Percentiles rank a stretch among this genome's conserved stretches.
These are phyloP conservation scores for Microcebus tavaratra DNA, from an alignment of 2,113 vertebrate species.

Conservation along the genomic window DNA sequence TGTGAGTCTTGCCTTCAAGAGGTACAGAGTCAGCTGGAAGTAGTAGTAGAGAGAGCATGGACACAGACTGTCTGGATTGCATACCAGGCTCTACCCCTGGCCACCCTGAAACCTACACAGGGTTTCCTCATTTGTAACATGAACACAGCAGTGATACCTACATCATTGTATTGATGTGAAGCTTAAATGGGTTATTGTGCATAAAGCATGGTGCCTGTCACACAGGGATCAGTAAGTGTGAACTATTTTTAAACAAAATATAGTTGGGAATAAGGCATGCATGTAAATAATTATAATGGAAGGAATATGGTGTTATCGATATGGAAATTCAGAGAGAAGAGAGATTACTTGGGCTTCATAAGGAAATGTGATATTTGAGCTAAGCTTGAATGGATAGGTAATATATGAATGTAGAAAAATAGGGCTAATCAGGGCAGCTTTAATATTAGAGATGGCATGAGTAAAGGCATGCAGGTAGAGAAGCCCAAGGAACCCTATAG, in stretches of 20 bases:
- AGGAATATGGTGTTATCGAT: background rate
- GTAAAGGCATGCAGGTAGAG: background rate
- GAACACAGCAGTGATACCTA: background rate
- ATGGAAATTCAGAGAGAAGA: background rate
- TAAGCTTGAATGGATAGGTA: background rate
- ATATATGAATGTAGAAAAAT: background rate
- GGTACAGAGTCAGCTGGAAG: background rate
- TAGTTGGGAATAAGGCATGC: background rate
- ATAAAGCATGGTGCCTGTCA: background rate
- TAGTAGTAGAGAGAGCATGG: background rate
- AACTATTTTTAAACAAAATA: background rate
- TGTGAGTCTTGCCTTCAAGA: background rate
- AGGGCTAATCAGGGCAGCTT: background rate
- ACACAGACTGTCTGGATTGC: background rate
- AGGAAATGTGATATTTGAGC: background rate
- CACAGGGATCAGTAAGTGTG: background rate
- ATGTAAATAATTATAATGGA: background rate
- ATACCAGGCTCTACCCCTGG: background rate
- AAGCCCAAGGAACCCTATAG: background rate
- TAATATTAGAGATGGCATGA: background rate
- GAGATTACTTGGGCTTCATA: background rate
- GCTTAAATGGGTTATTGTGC: background rate
- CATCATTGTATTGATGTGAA: background rate
- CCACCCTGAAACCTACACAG: background rate
- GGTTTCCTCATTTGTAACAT: background rate